These are phyloP conservation scores for Euclidia mi DNA, from an alignment of 2,888 invertebrate genomes.

Conservation along the genomic window DNA sequence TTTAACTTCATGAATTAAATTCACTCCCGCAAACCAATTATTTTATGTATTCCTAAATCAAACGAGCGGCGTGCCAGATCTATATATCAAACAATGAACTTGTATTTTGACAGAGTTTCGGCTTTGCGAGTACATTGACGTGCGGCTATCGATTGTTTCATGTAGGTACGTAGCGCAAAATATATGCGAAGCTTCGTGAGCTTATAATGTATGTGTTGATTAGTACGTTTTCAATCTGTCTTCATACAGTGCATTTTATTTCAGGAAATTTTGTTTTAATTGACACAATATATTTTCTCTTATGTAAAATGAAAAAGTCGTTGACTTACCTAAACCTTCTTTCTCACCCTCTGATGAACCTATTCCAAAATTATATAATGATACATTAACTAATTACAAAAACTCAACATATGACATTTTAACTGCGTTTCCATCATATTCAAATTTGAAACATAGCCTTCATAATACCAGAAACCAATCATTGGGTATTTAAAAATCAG, in stretches of 20 bases:
- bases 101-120: constrained; percentile 54
- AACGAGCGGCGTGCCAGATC: neutral
- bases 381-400: constrained; percentile 1
- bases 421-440: too few relatives aligned
- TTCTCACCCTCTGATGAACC: too few relatives aligned
- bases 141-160: constrained; percentile 63
- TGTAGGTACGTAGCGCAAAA: constrained; percentile 47
- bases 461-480: too few relatives aligned
- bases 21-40: too few relatives aligned
- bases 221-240: neutral
- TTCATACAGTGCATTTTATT: neutral
- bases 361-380: neutral
- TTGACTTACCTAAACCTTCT: neutral
- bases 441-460: too few relatives aligned
- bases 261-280: neutral
- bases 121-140: constrained; percentile 62
- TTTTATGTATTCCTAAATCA: too few relatives aligned
- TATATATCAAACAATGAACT: constrained; percentile 9
- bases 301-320: neutral
- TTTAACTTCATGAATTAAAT: too few relatives aligned
- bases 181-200: constrained; percentile 8
- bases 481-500: too few relatives aligned
- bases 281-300: neutral
- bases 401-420: too few relatives aligned
- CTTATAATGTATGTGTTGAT: neutral